Conservation (phyloP, 2,113 vertebrate genomes). For the Bagarius yarrelli region DNA sequence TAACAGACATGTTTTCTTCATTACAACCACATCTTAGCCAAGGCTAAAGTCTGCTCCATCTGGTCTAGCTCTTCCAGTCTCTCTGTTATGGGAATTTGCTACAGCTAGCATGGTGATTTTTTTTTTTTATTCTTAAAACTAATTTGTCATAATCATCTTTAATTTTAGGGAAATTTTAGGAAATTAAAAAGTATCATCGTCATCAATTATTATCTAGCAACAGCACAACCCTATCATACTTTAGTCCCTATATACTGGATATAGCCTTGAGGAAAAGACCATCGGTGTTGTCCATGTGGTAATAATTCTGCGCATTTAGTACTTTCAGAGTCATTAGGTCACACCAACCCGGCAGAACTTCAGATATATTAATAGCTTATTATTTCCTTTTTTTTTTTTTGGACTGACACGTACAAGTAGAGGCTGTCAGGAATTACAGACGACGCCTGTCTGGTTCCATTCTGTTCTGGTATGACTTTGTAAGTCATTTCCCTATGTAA, state of each 20-base stretch:
- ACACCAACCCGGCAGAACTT: slow-evolving; percentile 1
- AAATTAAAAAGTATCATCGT: not conserved
- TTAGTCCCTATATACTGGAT: not conserved
- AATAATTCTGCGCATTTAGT: slow-evolving; percentile 1
- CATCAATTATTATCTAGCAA: not conserved
- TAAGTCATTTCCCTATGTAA: not conserved
- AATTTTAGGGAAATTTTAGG: not conserved
- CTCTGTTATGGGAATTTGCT: slow-evolving; percentile 18
- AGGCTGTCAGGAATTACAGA: slow-evolving; percentile 4
- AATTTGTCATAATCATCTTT: not conserved
- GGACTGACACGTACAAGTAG: not conserved
- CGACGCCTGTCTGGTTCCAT: not conserved
- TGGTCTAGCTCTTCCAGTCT: not conserved
- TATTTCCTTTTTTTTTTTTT: not conserved
- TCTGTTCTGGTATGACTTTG: not conserved
- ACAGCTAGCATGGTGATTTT: not conserved
- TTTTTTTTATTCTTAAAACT: not conserved
- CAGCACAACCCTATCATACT: not conserved
- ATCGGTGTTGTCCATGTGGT: not conserved
- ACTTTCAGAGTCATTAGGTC: not conserved
- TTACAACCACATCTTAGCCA: slow-evolving; percentile 38
- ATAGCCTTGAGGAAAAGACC: not conserved
- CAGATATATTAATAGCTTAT: not conserved
- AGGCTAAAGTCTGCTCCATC: slow-evolving; percentile 27
- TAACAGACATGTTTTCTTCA: slow-evolving; percentile 56